phyloP scores from a whole-genome alignment of 1,140 invertebrate genomes.

The Drosophila melanica region DNA sequence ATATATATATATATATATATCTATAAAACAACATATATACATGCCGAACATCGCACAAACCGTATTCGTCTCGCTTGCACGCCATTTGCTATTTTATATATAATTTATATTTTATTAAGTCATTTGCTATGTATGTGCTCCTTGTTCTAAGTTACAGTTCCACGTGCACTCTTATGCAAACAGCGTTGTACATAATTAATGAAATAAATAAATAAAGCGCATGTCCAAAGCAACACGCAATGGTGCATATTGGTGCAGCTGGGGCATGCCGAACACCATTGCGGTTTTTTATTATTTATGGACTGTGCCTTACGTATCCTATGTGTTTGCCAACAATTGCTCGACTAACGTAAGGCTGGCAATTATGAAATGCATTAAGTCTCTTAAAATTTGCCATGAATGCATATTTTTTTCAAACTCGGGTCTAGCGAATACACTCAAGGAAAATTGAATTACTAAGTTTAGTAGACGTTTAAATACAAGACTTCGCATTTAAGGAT shows the following conservation, averaged over 20 bases:
- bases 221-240: slow-evolving; percentile 59
- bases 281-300: slow-evolving; percentile 70
- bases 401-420: slow-evolving; percentile 50
- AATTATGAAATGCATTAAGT: slow-evolving; percentile 34
- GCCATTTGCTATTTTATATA: slow-evolving; percentile 5
- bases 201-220: slow-evolving; percentile 58
- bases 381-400: slow-evolving; percentile 44
- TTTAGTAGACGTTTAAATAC: slow-evolving; percentile 1
- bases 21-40: no score
- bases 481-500: background rate
- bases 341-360: slow-evolving; percentile 4
- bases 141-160: slow-evolving; percentile 38
- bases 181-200: slow-evolving; percentile 67
- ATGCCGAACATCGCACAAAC: no score
- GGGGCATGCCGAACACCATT: slow-evolving; percentile 22
- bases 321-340: slow-evolving; percentile 45
- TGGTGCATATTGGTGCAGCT: slow-evolving; percentile 30
- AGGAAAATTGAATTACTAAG: slow-evolving; percentile 29
- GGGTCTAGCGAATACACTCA: background rate
- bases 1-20: no score
- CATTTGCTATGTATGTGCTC: background rate
- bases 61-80: no score
- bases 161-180: slow-evolving; percentile 16
- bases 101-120: slow-evolving; percentile 5
- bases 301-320: slow-evolving; percentile 57